Evolutionary conservation across 2,113 vertebrate species (phyloP), one percentile per base, ranked within the genome.

Genomic region (Saccopteryx bilineata): DNA sequence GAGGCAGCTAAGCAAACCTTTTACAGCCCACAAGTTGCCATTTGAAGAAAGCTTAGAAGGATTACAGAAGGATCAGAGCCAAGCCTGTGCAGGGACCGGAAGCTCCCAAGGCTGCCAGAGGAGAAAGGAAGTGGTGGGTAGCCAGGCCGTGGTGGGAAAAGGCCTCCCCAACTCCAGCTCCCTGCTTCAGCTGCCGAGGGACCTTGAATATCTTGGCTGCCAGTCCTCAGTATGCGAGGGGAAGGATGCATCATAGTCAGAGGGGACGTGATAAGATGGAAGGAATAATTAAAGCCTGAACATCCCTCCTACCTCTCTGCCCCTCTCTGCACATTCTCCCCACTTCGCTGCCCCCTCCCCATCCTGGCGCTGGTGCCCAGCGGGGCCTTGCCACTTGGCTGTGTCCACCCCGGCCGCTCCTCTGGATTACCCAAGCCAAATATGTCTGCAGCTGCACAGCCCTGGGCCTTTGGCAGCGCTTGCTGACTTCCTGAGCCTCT

Each of bases 41-140:
- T 98, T 98, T 98, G 98, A 97, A 97, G 97, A 95, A 89, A 97
- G 96, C 93, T 97, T 98, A 92, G 95, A 96, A 96, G 97, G 96
- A 97, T n/a, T 61, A 92, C 91, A 91, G 95, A 96, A 96, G 97
- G 95, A 97, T n/a, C 61, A 92, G 91, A 97, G 97, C 92, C 91
- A 97, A 96, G 95, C 96, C 85, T 89, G 91, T 48, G 69, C 76
- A 79, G 91, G 79, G 0, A 2, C 19, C 50, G 92, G 33, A 24
- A 88, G 74, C 97, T 97, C 97, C 96, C 92, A 28, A 88, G 89
- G 90, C 96, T 97, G 94, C 83, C 24, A 48, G 66, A 88, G 94
- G 84, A 93, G 87, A 56, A 61, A 81, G 11, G 7, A 78, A 90
- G 66, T 86, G 19, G 54, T 90, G 63, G 74, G 79, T 72, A 94